These are phyloP conservation scores for Lagopus leucura DNA, from an alignment of 2,113 vertebrate genomes.

Conservation along the genomic window DNA sequence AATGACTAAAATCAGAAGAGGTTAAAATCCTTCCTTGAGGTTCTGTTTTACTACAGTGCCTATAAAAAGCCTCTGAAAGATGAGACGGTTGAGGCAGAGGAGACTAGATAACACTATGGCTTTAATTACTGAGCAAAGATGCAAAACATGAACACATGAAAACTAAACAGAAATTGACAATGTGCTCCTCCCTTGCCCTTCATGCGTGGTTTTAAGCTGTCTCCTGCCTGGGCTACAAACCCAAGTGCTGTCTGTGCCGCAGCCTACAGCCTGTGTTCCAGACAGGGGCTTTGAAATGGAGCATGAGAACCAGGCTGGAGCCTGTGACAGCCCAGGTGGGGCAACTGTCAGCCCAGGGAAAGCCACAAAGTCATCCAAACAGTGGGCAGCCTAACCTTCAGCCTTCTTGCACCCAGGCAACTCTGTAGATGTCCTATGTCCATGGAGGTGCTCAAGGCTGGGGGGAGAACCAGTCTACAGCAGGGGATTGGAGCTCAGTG, in stretches of 20 bases:
- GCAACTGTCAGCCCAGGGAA: not conserved
- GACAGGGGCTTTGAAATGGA: not conserved
- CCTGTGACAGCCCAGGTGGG: fast-evolving
- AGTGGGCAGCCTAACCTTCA: not conserved
- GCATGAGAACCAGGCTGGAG: fast-evolving
- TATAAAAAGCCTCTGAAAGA: not conserved
- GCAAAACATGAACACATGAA: not conserved
- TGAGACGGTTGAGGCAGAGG: not conserved
- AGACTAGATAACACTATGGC: not conserved
- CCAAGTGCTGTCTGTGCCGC: fast-evolving
- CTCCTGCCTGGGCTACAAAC: not conserved
- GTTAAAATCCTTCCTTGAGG: not conserved
- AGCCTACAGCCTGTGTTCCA: not conserved
- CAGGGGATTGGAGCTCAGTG: too few species aligned
- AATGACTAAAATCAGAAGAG: not conserved
- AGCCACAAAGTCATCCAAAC: not conserved
- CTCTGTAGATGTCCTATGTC: too few species aligned
- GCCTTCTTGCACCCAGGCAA: not conserved
- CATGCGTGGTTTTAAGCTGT: not conserved
- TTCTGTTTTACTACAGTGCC: not conserved
- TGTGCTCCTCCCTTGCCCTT: not conserved
- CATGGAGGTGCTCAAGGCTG: too few species aligned
- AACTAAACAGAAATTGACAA: not conserved
- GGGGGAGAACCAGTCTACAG: too few species aligned
- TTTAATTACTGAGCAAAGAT: not conserved